These are phyloP conservation scores for Bombus superbus DNA, from an alignment of 1,140 invertebrate species.

Conservation along the genomic window DNA sequence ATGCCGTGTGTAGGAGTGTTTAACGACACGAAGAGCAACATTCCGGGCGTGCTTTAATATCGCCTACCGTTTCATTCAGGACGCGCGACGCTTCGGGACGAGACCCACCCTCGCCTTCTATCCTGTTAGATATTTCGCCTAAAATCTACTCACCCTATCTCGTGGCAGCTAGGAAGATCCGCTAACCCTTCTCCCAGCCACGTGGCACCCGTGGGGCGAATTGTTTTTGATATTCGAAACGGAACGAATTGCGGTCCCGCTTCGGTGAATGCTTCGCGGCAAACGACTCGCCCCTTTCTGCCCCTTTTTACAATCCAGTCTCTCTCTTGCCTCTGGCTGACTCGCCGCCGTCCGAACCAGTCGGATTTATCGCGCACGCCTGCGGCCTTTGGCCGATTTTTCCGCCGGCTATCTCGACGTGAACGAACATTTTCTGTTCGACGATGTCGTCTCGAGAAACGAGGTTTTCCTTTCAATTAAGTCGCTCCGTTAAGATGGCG, in stretches of 20 bases:
- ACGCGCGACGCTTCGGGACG: constrained; percentile 4
- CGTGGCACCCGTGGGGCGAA: constrained; percentile 63
- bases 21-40: constrained; percentile 66
- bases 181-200: constrained; percentile 65
- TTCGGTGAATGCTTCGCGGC: constrained; percentile 46
- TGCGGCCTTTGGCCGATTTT: background rate
- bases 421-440: no score
- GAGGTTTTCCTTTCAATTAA: background rate
- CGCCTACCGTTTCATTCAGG: constrained; percentile 64
- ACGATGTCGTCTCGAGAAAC: background rate
- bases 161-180: constrained; percentile 22
- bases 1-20: constrained; percentile 56
- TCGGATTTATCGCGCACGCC: background rate
- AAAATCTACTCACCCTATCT: constrained; percentile 46
- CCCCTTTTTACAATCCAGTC: background rate
- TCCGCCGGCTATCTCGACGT: background rate
- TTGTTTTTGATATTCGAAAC: constrained; percentile 77
- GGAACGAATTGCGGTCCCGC: constrained; percentile 69
- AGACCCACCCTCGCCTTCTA: background rate
- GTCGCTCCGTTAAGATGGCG: background rate
- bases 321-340: background rate
- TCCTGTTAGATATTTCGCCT: constrained; percentile 23
- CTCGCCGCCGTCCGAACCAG: background rate
- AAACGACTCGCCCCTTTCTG: constrained; percentile 17
- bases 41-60: constrained; percentile 71